Evolutionary conservation across 2,113 vertebrate genomes (phyloP).

Genomic region (Ceuthmochares aereus): DNA sequence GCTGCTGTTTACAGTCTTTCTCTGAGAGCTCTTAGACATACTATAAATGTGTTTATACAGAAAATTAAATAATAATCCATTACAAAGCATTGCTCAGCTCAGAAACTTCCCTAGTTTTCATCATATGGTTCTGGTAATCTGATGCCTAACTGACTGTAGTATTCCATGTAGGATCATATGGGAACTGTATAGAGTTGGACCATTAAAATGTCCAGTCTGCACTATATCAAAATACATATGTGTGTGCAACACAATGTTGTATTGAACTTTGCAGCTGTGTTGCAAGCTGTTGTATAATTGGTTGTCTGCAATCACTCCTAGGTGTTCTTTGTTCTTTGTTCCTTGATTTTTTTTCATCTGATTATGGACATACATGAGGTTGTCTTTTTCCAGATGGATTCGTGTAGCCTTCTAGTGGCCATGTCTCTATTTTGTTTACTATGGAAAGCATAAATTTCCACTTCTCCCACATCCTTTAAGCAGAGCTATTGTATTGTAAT

Average conservation of each 20-base stretch:
- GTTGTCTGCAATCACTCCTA: neutral
- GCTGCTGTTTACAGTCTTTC: neutral
- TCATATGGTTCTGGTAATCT: conserved; percentile 9
- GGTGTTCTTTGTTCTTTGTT: conserved; percentile 30
- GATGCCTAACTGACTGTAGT: neutral
- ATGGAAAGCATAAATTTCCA: neutral
- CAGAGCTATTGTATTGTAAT: neutral
- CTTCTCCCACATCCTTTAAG: neutral
- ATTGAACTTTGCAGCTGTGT: conserved; percentile 16
- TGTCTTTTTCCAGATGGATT: neutral
- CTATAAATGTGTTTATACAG: neutral
- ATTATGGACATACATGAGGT: neutral
- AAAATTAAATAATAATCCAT: neutral
- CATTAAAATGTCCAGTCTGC: neutral
- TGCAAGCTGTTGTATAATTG: neutral
- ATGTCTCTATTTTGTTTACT: neutral
- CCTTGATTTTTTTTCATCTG: neutral
- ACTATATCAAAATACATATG: neutral
- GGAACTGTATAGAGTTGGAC: neutral
- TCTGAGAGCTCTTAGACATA: neutral
- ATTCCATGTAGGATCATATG: neutral
- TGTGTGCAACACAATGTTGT: neutral
- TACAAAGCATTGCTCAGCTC: neutral
- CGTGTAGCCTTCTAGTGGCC: neutral
- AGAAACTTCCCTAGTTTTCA: neutral